Conservation (phyloP, 2,113 vertebrate species). For the Myxocyprinus asiaticus region DNA sequence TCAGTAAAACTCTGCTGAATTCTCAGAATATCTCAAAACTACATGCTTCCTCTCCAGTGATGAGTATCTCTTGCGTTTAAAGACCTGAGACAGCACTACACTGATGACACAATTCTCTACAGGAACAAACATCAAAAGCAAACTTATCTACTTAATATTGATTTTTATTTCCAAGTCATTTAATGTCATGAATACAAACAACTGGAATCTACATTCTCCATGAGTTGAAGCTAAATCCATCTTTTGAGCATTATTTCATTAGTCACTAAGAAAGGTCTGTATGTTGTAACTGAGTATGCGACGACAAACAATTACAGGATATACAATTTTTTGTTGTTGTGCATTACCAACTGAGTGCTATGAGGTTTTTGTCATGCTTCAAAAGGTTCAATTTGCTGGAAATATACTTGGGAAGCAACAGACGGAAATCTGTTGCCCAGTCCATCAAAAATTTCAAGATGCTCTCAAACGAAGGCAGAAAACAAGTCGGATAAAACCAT, state of each 20-base stretch:
- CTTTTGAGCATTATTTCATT: not conserved
- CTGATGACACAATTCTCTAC: slow-evolving; percentile 10
- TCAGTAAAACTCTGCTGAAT: slow-evolving; percentile 9
- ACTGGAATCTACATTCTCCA: not conserved
- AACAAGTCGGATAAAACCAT: slow-evolving; percentile 39
- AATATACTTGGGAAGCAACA: slow-evolving; percentile 42
- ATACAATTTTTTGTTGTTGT: not conserved
- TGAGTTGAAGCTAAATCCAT: not conserved
- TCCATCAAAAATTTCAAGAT: slow-evolving; percentile 43
- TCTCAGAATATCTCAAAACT: not conserved
- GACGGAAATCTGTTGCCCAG: slow-evolving; percentile 29
- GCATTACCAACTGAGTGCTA: slow-evolving; percentile 24
- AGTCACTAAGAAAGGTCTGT: not conserved
- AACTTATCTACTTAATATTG: slow-evolving; percentile 13
- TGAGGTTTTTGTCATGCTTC: slow-evolving; percentile 37
- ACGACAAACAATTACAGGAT: not conserved
- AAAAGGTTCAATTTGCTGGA: slow-evolving; percentile 40
- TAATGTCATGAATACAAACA: slow-evolving; percentile 3
- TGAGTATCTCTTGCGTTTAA: slow-evolving; percentile 27
- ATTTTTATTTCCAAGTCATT: slow-evolving; percentile 11
- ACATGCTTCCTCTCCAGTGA: not conserved
- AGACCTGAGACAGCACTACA: slow-evolving; percentile 6
- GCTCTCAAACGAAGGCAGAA: slow-evolving; percentile 16
- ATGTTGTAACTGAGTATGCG: not conserved
- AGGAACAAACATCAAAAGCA: slow-evolving; percentile 36